phyloP scores from a whole-genome alignment of 2,797 vertebrate species.

The Chanos chanos region DNA sequence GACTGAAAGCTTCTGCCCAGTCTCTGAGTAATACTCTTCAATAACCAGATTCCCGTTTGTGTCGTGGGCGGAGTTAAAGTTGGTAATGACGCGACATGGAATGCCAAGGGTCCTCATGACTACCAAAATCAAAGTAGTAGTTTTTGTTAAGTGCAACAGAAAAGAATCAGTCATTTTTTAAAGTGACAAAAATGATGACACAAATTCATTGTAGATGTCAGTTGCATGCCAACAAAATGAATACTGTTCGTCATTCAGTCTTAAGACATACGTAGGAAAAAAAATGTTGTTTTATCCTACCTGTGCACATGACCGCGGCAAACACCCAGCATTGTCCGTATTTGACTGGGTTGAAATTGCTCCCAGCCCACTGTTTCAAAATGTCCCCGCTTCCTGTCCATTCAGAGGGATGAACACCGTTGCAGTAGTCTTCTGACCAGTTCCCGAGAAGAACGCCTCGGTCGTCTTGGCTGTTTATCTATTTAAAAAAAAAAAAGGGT shows the following conservation, averaged over 20 bases:
- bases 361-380: constrained; percentile 69
- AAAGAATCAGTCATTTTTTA: too few species aligned
- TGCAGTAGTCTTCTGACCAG: constrained; percentile 69
- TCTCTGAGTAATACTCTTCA: constrained; percentile 78
- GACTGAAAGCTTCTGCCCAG: constrained; percentile 67
- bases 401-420: constrained; percentile 64
- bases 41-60: constrained; percentile 80
- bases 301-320: constrained; percentile 87
- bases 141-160: neutral
- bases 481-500: neutral
- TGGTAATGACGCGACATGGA: constrained; percentile 80
- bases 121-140: constrained; percentile 38
- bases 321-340: constrained; percentile 93
- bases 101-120: constrained; percentile 85
- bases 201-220: too few species aligned
- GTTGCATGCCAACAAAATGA: too few species aligned
- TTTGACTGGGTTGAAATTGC: constrained; percentile 69
- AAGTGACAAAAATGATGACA: too few species aligned
- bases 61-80: constrained; percentile 86
- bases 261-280: neutral
- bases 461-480: constrained; percentile 86
- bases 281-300: constrained; percentile 51
- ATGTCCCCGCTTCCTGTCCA: constrained; percentile 83
- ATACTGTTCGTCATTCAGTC: neutral
- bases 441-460: constrained; percentile 79